These are phyloP conservation scores for Caretta caretta DNA, from an alignment of 2,113 vertebrate species.

Conservation along the genomic window DNA sequence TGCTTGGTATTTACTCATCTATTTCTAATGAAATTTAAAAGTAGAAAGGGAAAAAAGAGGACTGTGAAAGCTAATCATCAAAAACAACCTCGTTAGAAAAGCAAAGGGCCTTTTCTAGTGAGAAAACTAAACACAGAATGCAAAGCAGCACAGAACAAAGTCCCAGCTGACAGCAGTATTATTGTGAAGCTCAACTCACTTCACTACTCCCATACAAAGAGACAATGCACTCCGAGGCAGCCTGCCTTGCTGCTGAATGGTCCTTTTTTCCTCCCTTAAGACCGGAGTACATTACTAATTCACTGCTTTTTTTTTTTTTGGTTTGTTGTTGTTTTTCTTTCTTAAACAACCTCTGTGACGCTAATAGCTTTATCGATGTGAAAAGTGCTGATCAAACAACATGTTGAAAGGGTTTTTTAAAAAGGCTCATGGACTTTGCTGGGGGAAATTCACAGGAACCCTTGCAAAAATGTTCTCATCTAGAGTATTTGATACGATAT, in stretches of 20 bases:
- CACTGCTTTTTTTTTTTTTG: background rate
- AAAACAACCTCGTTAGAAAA: background rate
- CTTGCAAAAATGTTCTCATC: background rate
- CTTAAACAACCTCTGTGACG: background rate
- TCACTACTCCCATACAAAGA: background rate
- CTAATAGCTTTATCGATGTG: background rate
- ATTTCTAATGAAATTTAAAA: background rate
- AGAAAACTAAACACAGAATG: background rate
- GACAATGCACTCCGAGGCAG: background rate
- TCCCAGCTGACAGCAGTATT: background rate
- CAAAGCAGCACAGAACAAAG: background rate
- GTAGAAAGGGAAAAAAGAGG: background rate
- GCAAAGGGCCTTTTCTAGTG: background rate
- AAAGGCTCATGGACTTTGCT: background rate
- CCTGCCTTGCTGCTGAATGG: background rate
- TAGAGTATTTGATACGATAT: background rate
- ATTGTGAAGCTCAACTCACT: background rate
- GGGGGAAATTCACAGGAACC: background rate
- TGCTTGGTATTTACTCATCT: slow-evolving; percentile 47
- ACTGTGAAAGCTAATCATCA: background rate
- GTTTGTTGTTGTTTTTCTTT: background rate
- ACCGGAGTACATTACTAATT: background rate
- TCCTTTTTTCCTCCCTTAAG: background rate
- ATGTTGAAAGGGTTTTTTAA: background rate
- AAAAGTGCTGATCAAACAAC: background rate